A percentile compares a stretch with the other conserved stretches of the same genome.
Evolutionary conservation across 2,888 invertebrate species (phyloP).

Genomic region (Cybosia mesomella): DNA sequence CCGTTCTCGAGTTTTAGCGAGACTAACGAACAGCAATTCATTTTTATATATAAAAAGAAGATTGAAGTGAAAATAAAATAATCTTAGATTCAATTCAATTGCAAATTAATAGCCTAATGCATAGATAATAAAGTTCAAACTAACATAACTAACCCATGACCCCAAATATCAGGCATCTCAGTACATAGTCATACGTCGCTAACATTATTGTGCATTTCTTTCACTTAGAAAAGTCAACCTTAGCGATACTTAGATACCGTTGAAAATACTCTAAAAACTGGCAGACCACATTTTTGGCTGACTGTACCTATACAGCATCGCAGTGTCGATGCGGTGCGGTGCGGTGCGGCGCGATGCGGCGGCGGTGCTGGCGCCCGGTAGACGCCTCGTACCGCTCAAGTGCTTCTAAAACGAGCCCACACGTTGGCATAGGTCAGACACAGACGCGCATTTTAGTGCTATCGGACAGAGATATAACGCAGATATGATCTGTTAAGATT

Average conservation of each 20-base stretch:
- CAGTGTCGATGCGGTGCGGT: constrained; percentile 24
- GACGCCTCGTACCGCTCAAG: constrained; percentile 62
- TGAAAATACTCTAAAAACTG: background rate
- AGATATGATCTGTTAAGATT: constrained; percentile 26
- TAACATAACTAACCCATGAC: too few relatives aligned
- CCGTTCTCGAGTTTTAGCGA: too few relatives aligned
- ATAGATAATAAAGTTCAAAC: too few relatives aligned
- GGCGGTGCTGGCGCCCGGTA: constrained; percentile 43
- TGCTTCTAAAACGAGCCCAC: constrained; percentile 63
- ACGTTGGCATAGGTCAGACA: constrained; percentile 64
- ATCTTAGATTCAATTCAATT: too few relatives aligned
- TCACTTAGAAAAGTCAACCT: too few relatives aligned
- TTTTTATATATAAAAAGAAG: too few relatives aligned
- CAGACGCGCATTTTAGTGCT: constrained; percentile 38
- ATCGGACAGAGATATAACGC: constrained; percentile 17
- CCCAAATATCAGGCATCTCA: too few relatives aligned
- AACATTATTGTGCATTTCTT: too few relatives aligned
- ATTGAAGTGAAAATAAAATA: too few relatives aligned
- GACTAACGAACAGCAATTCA: too few relatives aligned
- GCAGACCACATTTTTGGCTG: background rate
- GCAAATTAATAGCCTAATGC: too few relatives aligned
- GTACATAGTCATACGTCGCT: too few relatives aligned
- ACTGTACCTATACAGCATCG: background rate
- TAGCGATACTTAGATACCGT: background rate
- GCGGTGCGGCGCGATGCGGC: constrained; percentile 22